These are phyloP conservation scores for Eulemur rubriventer DNA, from an alignment of 2,797 vertebrate species.

Conservation along the genomic window DNA sequence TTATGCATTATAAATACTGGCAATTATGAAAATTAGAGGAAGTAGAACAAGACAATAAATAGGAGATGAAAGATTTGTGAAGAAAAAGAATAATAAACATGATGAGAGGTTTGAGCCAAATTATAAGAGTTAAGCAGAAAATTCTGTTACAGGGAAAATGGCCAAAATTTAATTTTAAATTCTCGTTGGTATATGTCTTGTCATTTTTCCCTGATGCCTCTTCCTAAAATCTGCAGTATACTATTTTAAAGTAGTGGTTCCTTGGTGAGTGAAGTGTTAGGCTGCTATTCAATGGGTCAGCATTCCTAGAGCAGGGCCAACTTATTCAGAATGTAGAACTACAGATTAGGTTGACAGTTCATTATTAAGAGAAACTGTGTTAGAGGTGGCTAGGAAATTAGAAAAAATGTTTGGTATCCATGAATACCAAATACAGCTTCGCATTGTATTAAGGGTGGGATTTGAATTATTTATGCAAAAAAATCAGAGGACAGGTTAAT, in stretches of 20 bases:
- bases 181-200: background rate
- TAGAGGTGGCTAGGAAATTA: background rate
- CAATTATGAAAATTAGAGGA: background rate
- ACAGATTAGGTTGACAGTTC: background rate
- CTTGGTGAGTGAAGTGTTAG: background rate
- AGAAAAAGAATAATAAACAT: background rate
- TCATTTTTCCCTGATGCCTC: background rate
- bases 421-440: background rate
- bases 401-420: background rate
- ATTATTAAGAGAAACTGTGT: background rate
- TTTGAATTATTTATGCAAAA: background rate
- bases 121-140: background rate
- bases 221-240: background rate
- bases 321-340: background rate
- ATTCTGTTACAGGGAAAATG: background rate
- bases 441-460: background rate
- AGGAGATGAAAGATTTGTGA: background rate
- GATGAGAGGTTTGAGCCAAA: background rate
- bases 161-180: background rate
- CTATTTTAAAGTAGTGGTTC: background rate
- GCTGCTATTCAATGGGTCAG: background rate
- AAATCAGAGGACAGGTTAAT: background rate
- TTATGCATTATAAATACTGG: background rate
- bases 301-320: background rate
- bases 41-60: background rate